Evolutionary conservation across 30 jellyfish, hydroid and myxozoan species (phyloP), one percentile per base, ranked within the genome.

Genomic region (Hydractinia echinata): DNA sequence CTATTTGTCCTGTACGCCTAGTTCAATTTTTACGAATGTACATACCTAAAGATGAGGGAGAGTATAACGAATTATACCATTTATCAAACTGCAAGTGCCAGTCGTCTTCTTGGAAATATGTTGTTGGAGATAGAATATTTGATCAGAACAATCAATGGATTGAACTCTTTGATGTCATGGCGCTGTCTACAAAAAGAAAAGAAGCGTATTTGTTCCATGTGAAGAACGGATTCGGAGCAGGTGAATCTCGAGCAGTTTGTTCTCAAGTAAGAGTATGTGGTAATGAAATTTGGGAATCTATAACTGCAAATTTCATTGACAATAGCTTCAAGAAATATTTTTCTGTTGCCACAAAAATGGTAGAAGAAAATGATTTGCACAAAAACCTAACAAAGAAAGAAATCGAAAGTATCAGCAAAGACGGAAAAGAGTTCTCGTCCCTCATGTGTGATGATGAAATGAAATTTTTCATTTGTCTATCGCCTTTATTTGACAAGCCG

Each of bases 81-180:
- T 50, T 71, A 58, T 13, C 81, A 52, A 71, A 71, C 51, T 71
- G 81, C 61, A 54, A 71, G 55, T 71, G 81, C 7, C 44, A 19
- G 11, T 0, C 4, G 9, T 20, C 60, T n/a, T 15, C 10, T 8
- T 71, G 81, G 81, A 71, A 71, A 52, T 71, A 71, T 19, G 52
- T 71, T 71, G 81, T 71, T 3, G 81, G 81, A 7, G 81, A 71
- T 7, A 7, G 81, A 7, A 52, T 71, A 20, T 5, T 71, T 7
- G 81, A 30, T 30, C 0, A 8, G 39, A 50, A 30, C 18, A 71
- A 19, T 71, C 70, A 71, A 8, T 19, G 50, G 7, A 71, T 71
- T 19, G 81, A 71, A 50, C 61, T 71, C 13, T 71, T 71, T 71
- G 81, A 71, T 15, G 81, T 71, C 4, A 71, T 71, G 81, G 70